These are phyloP conservation scores for Raphicerus campestris DNA, from an alignment of 2,113 vertebrate species.

Conservation along the genomic window DNA sequence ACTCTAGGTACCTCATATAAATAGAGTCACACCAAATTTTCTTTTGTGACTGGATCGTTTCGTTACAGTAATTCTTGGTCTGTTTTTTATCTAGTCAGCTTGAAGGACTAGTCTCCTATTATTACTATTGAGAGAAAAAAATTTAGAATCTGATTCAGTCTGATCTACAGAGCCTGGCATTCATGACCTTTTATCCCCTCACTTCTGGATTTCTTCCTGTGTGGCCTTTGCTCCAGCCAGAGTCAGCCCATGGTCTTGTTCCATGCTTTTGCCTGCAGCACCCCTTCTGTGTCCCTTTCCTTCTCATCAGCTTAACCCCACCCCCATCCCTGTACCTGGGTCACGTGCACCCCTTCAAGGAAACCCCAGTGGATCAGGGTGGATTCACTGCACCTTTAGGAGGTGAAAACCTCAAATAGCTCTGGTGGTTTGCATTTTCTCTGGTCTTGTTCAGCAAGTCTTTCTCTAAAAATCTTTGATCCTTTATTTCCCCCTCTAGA, in stretches of 20 bases:
- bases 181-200: neutral
- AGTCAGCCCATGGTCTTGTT: neutral
- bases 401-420: neutral
- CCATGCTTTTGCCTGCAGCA: too few relatives aligned
- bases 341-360: neutral
- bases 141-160: neutral
- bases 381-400: neutral
- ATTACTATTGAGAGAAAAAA: neutral
- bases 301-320: neutral
- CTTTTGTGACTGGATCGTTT: neutral
- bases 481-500: neutral
- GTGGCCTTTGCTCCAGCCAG: neutral
- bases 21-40: neutral
- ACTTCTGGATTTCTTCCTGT: neutral
- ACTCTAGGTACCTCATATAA: neutral
- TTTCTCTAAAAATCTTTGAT: constrained; percentile 12
- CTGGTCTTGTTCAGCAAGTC: neutral
- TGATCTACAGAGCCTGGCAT: neutral
- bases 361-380: neutral
- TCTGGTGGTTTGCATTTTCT: neutral
- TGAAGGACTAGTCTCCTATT: neutral
- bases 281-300: neutral
- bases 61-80: neutral
- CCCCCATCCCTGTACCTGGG: neutral
- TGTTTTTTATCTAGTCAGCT: constrained; percentile 4